phyloP scores from a whole-genome alignment of 2,888 invertebrate genomes.

The Cheilosia urbana region DNA sequence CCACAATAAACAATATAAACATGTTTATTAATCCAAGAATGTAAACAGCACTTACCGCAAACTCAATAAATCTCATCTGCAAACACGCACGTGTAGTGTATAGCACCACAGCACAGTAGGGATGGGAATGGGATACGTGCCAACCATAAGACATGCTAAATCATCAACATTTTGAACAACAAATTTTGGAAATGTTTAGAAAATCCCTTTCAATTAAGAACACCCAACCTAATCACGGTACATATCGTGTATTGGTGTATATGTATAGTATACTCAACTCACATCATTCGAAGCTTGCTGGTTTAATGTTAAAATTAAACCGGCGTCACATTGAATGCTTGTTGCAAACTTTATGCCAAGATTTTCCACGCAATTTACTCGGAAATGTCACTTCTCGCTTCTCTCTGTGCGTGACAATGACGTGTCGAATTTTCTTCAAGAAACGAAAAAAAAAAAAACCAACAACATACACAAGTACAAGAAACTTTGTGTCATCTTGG shows the following conservation, averaged over 20 bases:
- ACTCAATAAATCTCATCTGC: not conserved
- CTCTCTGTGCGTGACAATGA: slow-evolving; percentile 46
- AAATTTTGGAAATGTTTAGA: slow-evolving; percentile 9
- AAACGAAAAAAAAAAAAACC: not conserved
- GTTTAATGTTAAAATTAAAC: slow-evolving; percentile 43
- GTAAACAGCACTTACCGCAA: slow-evolving; percentile 3
- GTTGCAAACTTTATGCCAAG: slow-evolving; percentile 46
- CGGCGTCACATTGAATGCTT: slow-evolving; percentile 49
- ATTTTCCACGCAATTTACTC: slow-evolving; percentile 57
- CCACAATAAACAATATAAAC: not conserved
- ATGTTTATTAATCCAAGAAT: not conserved
- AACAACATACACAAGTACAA: not conserved
- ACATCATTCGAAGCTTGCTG: slow-evolving; percentile 28
- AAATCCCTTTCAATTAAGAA: slow-evolving; percentile 49
- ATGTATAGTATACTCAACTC: too few species aligned
- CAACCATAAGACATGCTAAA: slow-evolving; percentile 7
- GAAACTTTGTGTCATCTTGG: slow-evolving; percentile 32
- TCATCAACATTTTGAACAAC: not conserved
- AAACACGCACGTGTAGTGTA: not conserved
- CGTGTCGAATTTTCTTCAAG: slow-evolving; percentile 40
- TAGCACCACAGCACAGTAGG: not conserved
- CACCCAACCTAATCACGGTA: slow-evolving; percentile 25
- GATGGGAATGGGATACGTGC: too few species aligned
- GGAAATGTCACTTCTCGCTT: slow-evolving; percentile 15
- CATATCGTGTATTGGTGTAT: slow-evolving; percentile 42